phyloP scores from a whole-genome alignment of 2,113 vertebrate genomes.

The Ia io region DNA sequence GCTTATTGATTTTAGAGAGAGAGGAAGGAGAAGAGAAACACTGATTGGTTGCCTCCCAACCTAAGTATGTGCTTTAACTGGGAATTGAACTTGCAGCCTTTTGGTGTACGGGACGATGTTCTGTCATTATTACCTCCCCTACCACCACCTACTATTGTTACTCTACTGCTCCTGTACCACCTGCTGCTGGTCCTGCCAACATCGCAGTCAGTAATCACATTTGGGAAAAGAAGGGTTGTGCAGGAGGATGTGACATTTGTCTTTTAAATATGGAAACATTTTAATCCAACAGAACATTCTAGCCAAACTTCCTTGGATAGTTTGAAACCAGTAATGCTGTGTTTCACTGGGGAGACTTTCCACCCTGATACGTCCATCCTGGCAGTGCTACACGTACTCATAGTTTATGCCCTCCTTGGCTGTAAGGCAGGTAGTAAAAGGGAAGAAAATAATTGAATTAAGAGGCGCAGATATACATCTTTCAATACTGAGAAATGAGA shows the following conservation, averaged over 20 bases:
- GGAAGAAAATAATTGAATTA: background rate
- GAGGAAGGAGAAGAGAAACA: background rate
- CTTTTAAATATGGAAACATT: background rate
- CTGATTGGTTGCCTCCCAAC: background rate
- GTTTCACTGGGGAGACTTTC: background rate
- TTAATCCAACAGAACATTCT: background rate
- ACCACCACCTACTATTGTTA: no score
- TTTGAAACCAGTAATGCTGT: background rate
- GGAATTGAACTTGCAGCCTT: background rate
- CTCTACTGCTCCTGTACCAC: background rate
- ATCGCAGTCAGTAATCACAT: background rate
- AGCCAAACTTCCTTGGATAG: background rate
- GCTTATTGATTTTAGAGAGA: background rate
- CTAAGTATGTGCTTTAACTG: background rate
- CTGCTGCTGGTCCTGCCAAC: no score
- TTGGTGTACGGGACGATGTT: background rate
- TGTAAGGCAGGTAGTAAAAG: background rate
- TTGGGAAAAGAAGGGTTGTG: background rate
- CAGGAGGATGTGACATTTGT: background rate
- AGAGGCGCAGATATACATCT: background rate
- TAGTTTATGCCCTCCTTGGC: background rate
- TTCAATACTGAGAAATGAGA: background rate
- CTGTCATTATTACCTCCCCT: no score
- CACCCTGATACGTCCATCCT: background rate
- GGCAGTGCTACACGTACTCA: background rate